A percentile compares a stretch with the other conserved stretches of the same genome.
These are phyloP conservation scores for Macropodus opercularis DNA, from an alignment of 2,797 vertebrate species.

Conservation along the genomic window DNA sequence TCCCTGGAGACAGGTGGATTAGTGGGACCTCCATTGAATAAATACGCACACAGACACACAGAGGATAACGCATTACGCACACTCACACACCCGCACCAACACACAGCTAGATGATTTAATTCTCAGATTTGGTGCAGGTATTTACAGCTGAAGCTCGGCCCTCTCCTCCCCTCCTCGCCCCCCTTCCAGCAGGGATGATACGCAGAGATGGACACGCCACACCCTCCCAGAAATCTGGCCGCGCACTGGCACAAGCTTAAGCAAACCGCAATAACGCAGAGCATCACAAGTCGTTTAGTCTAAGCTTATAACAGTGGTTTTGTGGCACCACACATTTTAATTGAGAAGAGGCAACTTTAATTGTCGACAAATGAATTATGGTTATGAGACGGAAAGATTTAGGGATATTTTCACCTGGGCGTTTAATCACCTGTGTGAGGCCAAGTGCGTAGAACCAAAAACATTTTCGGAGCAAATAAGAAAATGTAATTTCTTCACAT, in stretches of 20 bases:
- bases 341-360: too few relatives aligned
- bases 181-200: neutral
- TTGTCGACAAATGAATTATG: too few relatives aligned
- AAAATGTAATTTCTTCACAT: neutral
- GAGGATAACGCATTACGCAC: neutral
- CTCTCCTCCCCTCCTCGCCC: too few relatives aligned
- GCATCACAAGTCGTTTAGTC: neutral
- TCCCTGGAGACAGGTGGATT: conserved; percentile 66
- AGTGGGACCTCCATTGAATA: conserved; percentile 41
- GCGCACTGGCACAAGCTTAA: neutral
- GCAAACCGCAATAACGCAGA: neutral
- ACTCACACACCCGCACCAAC: neutral
- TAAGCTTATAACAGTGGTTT: too few relatives aligned
- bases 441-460: too few relatives aligned
- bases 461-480: neutral
- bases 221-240: conserved; percentile 44
- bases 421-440: accelerated
- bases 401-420: too few relatives aligned
- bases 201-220: conserved; percentile 47
- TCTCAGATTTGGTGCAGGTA: conserved; percentile 40
- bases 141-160: conserved; percentile 26
- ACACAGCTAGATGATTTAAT: conserved; percentile 16
- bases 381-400: too few relatives aligned
- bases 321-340: too few relatives aligned
- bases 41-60: neutral